phyloP scores from a whole-genome alignment of 2,797 vertebrate genomes.

The Sus cebifrons region DNA sequence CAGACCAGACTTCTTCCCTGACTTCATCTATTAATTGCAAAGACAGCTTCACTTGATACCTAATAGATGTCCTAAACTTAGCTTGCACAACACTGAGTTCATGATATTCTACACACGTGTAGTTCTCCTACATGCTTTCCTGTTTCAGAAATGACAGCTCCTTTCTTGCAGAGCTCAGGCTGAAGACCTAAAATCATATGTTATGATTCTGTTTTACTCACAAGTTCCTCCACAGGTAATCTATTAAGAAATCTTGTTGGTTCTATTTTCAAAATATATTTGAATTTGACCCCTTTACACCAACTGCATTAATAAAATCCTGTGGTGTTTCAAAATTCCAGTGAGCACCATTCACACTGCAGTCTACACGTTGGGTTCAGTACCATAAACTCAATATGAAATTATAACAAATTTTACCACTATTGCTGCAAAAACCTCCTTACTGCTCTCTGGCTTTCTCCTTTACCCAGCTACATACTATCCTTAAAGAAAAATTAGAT shows the following conservation, averaged over 20 bases:
- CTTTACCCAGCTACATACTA: neutral
- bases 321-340: neutral
- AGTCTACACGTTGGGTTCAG: neutral
- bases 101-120: neutral
- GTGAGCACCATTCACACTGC: neutral
- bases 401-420: neutral
- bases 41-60: neutral
- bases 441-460: neutral
- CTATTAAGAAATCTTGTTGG: neutral
- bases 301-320: neutral
- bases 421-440: neutral
- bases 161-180: neutral
- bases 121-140: neutral
- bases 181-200: neutral
- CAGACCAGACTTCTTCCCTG: neutral
- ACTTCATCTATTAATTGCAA: constrained; percentile 8
- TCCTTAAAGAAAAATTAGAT: neutral
- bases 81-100: neutral
- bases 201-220: neutral
- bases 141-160: constrained; percentile 1
- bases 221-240: neutral
- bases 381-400: neutral
- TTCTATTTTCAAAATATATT: neutral
- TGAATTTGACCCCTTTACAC: neutral
- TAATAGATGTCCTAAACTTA: neutral